phyloP scores from a whole-genome alignment of 2,888 invertebrate genomes.

The Brachyopa scutellaris region DNA sequence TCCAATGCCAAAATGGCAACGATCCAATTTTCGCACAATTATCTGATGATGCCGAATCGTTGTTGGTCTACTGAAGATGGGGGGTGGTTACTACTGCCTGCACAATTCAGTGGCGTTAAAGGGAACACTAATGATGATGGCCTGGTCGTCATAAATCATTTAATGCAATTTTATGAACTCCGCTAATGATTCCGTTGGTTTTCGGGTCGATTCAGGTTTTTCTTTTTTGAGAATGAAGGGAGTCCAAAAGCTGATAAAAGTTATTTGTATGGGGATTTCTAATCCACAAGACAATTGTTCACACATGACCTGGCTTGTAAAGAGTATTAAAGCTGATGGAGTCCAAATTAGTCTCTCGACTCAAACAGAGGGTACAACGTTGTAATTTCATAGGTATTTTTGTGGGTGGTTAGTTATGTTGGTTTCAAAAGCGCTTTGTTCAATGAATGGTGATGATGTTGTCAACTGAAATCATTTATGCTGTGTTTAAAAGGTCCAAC shows the following conservation, averaged over 20 bases:
- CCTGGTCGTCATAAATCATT: slow-evolving; percentile 58
- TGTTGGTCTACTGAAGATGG: slow-evolving; percentile 24
- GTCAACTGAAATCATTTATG: too few relatives aligned
- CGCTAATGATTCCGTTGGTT: slow-evolving; percentile 36
- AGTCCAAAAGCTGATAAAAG: slow-evolving; percentile 25
- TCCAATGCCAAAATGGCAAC: slow-evolving; percentile 65
- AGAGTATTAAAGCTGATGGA: slow-evolving; percentile 9
- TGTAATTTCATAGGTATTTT: too few relatives aligned
- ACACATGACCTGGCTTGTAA: slow-evolving; percentile 41
- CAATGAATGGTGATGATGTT: too few relatives aligned
- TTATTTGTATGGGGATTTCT: slow-evolving; percentile 13
- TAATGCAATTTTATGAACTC: slow-evolving; percentile 36
- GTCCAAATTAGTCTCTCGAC: slow-evolving; percentile 3
- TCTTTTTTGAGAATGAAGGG: slow-evolving; percentile 27
- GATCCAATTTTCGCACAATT: slow-evolving; percentile 61
- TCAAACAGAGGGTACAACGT: too few relatives aligned
- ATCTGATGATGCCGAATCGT: slow-evolving; percentile 48
- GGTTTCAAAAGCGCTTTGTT: too few relatives aligned
- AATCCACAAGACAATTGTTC: slow-evolving; percentile 32
- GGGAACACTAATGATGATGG: slow-evolving; percentile 54
- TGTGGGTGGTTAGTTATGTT: too few relatives aligned
- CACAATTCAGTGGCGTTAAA: slow-evolving; percentile 29
- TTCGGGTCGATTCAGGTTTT: slow-evolving; percentile 20
- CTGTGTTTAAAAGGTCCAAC: too few relatives aligned
- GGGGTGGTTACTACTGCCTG: too few relatives aligned